Base-by-base conservation (phyloP, 2,113 vertebrate genomes). In the Ptychochromis oligacanthus region DNA sequence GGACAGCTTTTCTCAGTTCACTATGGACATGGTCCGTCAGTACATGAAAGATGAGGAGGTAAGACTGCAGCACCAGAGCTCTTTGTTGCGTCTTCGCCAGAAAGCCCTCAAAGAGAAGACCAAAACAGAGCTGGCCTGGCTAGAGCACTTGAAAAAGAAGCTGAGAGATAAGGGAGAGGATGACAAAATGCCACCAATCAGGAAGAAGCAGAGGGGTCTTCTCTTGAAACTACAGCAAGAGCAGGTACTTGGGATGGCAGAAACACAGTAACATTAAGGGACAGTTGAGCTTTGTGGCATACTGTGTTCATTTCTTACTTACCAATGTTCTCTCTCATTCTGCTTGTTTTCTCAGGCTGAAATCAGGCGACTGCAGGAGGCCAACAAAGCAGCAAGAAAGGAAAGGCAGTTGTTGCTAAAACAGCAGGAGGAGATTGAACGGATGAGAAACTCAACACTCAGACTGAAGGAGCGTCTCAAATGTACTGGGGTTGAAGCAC, bases 31-130 rank as follows among this genome's bases (percentile, higher is more conserved):
- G 97, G 98, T 99, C 15, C 96, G 97, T 4, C 98, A 99, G 85
- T 98, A 99, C 87, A 99, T 99, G 98, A 98, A 97, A 62, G 98
- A 99, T 65, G 98, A 99, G 83, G 98, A 99, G 82, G 96, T 99
- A 80, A 92, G 98, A 26, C 97, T 98, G 13, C 97, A 97, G 89
- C 98, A 99, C 90, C 98, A 99, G 86, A 97, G 96, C 82, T 98
- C 98, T 0, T 93, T 99, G 14, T 95, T 99, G 77, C 96, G 95
- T 26, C 97, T 99, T 17, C 97, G 98, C 3, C 97, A 99, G 90
- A 98, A 97, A 88, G 98, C 98, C n/a, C 93, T 99, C 59, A 97
- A 97, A 83, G 98, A 99, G 89, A 99, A 99, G 90, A 97, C 97
- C 4, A 97, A 95, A 81, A 97, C 98, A 20, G 98, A 99, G 22